Evolutionary conservation across 2,888 invertebrate genomes (phyloP).

Genomic region (Eristalis intricaria): DNA sequence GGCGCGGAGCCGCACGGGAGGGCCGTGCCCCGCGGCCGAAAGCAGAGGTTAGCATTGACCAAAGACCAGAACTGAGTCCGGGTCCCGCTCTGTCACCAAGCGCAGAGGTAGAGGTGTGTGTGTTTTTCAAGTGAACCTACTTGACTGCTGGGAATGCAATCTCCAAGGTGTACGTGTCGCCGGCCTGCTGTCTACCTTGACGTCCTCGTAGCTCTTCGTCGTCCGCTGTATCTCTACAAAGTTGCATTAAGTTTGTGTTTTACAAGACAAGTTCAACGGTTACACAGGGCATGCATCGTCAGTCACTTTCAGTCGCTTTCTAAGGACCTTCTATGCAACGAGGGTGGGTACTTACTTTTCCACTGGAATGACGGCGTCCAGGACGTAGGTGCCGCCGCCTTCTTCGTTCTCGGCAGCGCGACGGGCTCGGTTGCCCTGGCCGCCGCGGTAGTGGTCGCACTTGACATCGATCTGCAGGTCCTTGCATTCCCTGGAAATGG

Average conservation of each 20-base stretch:
- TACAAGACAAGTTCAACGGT: constrained; percentile 14
- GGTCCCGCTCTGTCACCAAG: constrained; percentile 45
- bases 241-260: constrained; percentile 69
- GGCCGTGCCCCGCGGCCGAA: background rate
- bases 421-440: constrained; percentile 84
- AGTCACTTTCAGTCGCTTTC: background rate
- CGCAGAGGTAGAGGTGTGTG: constrained; percentile 22
- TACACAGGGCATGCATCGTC: background rate
- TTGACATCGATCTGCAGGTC: constrained; percentile 95
- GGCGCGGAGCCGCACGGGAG: background rate
- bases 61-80: constrained; percentile 16
- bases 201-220: constrained; percentile 81
- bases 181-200: constrained; percentile 91
- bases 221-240: constrained; percentile 77
- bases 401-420: constrained; percentile 84
- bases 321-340: background rate
- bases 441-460: constrained; percentile 89
- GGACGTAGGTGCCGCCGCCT: constrained; percentile 91
- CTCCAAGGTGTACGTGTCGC: constrained; percentile 94
- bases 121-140: constrained; percentile 84
- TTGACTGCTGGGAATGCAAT: constrained; percentile 95
- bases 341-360: constrained; percentile 87
- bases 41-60: background rate
- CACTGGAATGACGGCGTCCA: constrained; percentile 91
- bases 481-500: constrained; percentile 89